phyloP scores from a whole-genome alignment of 2,113 vertebrate genomes.

The Ramphastos sulfuratus region DNA sequence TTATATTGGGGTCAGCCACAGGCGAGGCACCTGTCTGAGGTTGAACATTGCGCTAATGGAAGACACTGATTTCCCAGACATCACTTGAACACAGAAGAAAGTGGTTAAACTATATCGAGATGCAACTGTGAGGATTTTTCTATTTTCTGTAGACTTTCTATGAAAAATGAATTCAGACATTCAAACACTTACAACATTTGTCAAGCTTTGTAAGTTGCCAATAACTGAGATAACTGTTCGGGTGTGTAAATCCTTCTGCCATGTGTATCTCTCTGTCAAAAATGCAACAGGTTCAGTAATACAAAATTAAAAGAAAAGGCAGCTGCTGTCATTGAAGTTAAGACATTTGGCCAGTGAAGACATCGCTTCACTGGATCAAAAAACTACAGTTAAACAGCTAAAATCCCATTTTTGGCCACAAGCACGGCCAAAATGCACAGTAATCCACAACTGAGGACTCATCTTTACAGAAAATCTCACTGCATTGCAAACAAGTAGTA shows the following conservation, averaged over 20 bases:
- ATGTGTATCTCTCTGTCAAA: background rate
- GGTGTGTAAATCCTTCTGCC: background rate
- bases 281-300: background rate
- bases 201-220: background rate
- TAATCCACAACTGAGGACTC: background rate
- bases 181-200: background rate
- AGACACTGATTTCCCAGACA: slow-evolving; percentile 14
- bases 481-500: background rate
- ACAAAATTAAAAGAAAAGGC: background rate
- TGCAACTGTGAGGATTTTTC: background rate
- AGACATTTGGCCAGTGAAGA: background rate
- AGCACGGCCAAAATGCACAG: background rate
- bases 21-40: background rate
- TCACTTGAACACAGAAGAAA: background rate
- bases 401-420: background rate
- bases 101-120: background rate
- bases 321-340: background rate
- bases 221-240: background rate
- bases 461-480: background rate
- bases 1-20: slow-evolving; percentile 6
- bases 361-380: background rate
- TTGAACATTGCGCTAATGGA: background rate
- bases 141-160: background rate
- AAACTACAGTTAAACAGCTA: background rate
- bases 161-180: background rate